Percentiles rank a stretch among this genome's conserved stretches.
These are phyloP conservation scores for Galendromus occidentalis DNA, from an alignment of 1,140 invertebrate genomes.

Conservation along the genomic window DNA sequence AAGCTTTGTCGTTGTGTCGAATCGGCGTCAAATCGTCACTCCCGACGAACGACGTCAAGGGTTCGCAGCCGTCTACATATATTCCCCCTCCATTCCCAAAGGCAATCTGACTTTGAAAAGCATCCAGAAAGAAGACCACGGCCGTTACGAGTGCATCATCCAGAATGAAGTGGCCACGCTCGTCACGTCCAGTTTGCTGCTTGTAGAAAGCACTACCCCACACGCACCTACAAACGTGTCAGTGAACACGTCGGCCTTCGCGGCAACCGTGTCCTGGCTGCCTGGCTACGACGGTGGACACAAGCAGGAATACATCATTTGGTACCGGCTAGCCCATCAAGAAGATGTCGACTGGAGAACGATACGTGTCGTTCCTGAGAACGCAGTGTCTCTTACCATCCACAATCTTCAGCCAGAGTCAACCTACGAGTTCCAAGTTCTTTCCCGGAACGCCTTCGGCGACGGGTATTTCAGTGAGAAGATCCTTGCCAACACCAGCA, in stretches of 20 bases:
- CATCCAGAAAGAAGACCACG: slow-evolving; percentile 68
- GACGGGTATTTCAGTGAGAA: slow-evolving; percentile 86
- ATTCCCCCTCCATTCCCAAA: not conserved
- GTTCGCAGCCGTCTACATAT: no score
- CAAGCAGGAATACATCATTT: slow-evolving; percentile 79
- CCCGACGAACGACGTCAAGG: no score
- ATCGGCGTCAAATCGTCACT: not conserved
- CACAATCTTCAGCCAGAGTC: slow-evolving; percentile 70
- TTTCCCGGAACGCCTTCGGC: slow-evolving; percentile 76
- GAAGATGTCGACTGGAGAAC: slow-evolving; percentile 50
- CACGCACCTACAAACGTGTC: slow-evolving; percentile 86
- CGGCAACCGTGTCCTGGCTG: slow-evolving; percentile 70
- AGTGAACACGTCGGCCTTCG: slow-evolving; percentile 58
- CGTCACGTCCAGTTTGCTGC: slow-evolving; percentile 63
- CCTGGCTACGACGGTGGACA: slow-evolving; percentile 87
- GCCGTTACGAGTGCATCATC: slow-evolving; percentile 80
- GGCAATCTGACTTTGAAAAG: slow-evolving; percentile 81
- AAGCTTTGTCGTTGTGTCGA: not conserved
- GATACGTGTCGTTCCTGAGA: slow-evolving; percentile 72
- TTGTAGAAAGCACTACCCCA: slow-evolving; percentile 73
- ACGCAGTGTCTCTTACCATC: slow-evolving; percentile 70
- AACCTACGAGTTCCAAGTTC: slow-evolving; percentile 85
- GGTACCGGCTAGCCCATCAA: slow-evolving; percentile 36
- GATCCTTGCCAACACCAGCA: slow-evolving; percentile 66
- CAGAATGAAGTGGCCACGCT: slow-evolving; percentile 85